Evolutionary conservation across 64 coral and sea anemone species (phyloP), one percentile per base, ranked within the genome.

Genomic region (Montipora sp.): DNA sequence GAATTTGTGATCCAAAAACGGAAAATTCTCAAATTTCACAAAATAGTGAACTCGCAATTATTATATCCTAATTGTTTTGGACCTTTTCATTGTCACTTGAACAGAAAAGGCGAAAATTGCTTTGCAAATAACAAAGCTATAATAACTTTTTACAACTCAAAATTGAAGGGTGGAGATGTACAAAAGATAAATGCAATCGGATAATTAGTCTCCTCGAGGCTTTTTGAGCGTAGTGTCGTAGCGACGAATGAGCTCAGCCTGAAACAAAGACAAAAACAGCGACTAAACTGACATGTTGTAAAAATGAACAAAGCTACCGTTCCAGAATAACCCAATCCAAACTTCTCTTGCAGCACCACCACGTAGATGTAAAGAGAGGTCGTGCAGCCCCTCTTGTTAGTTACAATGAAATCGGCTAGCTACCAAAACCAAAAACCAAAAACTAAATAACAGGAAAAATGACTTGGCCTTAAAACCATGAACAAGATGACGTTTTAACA

Each of bases 221-320:
- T 99, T 99, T 66, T 99, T 99, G 24, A 99, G 89, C 9, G 95
- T 99, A 9, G 98, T 99, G 48, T 99, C 98, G 55, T 99, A 99
- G 55, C 98, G 91, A 51, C 98, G 91, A 75, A 99, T 99, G 47
- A 99, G 75, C 75, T 99, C 94, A 65, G 94, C 98, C 98, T 99
- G 84, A 69, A 84, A 90, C 8, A 18, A 15, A 16, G 23, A 87
- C 27, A 73, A 59, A 89, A 59, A 89, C 45, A 36, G 36, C 36
- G 36, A 36, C 36, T 36, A 36, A 36, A 36, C 36, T 36, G 0
- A 36, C 36, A 36, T 36, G 36, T 36, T 36, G 36, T 36, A 36
- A 36, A 36, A 36, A 36, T 36, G 36, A 36, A 36, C 36, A 36
- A 36, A 36, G 36, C 36, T 36, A 36, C 36, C 36, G 36, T 36